Percentiles rank a stretch among this genome's conserved stretches.
phyloP scores from a whole-genome alignment of 2,797 vertebrate species.

The Aotus griseimembra region DNA sequence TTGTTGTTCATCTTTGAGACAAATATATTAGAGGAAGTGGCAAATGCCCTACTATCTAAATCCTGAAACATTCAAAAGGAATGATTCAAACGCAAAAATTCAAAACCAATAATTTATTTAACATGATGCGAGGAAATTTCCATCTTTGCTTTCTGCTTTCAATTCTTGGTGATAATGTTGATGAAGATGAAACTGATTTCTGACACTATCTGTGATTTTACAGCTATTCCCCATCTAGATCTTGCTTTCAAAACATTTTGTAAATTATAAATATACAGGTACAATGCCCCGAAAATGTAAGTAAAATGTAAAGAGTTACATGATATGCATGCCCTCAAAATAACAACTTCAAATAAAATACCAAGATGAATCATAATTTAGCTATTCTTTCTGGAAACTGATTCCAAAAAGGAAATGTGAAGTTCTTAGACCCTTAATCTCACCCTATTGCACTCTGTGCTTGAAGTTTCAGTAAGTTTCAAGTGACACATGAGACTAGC shows the following conservation, averaged over 20 bases:
- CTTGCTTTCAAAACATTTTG: background rate
- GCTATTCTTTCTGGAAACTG: background rate
- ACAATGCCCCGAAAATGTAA: background rate
- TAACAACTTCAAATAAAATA: background rate
- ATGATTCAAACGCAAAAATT: background rate
- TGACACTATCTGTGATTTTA: background rate
- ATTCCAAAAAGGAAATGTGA: background rate
- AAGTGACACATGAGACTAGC: conserved; percentile 78
- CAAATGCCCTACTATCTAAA: background rate
- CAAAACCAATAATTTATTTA: background rate
- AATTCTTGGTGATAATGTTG: background rate
- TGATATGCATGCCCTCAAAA: background rate
- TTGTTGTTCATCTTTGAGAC: background rate
- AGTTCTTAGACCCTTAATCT: conserved; percentile 33
- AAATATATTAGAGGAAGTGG: background rate
- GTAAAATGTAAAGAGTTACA: background rate
- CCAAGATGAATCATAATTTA: background rate
- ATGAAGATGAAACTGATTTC: background rate
- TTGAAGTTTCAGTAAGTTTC: conserved; percentile 64
- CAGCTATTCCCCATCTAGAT: background rate
- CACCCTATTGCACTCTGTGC: conserved; percentile 44
- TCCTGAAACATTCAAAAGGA: background rate
- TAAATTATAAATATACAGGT: background rate
- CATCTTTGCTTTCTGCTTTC: background rate
- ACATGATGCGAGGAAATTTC: background rate